Evolutionary conservation across 2,113 vertebrate genomes (phyloP).

Genomic region (Oreochromis niloticus): DNA sequence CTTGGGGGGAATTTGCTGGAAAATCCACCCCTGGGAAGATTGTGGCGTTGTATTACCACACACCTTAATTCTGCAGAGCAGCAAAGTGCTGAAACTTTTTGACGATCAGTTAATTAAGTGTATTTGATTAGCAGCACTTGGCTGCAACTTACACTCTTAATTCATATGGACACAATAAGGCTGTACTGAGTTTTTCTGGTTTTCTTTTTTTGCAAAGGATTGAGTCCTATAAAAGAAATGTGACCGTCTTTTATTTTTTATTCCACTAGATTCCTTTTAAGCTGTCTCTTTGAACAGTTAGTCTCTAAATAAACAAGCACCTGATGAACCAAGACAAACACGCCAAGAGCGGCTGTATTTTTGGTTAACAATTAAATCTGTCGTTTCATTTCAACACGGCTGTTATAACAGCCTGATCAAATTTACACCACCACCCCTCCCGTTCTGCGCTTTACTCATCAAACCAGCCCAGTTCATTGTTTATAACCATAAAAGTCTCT

Average conservation of each 20-base stretch:
- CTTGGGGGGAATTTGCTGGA: not conserved
- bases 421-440: not conserved
- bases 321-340: not conserved
- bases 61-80: not conserved
- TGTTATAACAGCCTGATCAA: not conserved
- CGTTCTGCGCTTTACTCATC: not conserved
- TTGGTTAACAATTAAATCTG: not conserved
- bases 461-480: slow-evolving; percentile 19
- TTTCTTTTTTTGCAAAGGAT: not conserved
- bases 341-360: not conserved
- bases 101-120: not conserved
- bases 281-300: not conserved
- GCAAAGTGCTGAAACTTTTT: not conserved
- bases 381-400: not conserved
- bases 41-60: not conserved
- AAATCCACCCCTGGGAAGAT: not conserved
- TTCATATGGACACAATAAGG: not conserved
- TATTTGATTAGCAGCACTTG: not conserved
- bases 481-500: slow-evolving; percentile 72
- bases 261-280: accelerated
- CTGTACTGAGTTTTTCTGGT: not conserved
- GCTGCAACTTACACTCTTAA: not conserved
- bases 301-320: not conserved
- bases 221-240: not conserved
- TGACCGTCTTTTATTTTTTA: not conserved